phyloP scores from a whole-genome alignment of 1,140 invertebrate genomes.

The Tyrophagus putrescentiae region DNA sequence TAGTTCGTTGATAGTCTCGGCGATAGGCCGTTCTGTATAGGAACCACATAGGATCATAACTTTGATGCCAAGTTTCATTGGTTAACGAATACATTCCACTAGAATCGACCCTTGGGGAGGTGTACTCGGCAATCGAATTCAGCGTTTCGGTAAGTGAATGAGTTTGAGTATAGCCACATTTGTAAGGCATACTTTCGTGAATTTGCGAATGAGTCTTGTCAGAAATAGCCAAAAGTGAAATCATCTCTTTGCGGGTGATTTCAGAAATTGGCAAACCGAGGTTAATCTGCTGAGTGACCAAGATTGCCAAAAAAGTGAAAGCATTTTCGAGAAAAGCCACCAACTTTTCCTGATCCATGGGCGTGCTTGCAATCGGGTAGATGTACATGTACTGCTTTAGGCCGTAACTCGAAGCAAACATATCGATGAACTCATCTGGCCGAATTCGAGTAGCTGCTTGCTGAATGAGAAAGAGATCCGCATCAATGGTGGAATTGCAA shows the following conservation, averaged over 20 bases:
- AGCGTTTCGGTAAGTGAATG: slow-evolving; percentile 59
- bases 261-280: slow-evolving; percentile 59
- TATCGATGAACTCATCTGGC: slow-evolving; percentile 66
- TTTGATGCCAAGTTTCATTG: slow-evolving; percentile 65
- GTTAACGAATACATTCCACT: slow-evolving; percentile 37
- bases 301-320: slow-evolving; percentile 70
- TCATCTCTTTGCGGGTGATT: slow-evolving; percentile 73
- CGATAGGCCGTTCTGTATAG: slow-evolving; percentile 73
- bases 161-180: slow-evolving; percentile 66
- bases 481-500: slow-evolving; percentile 94
- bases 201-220: slow-evolving; percentile 85
- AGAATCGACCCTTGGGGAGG: slow-evolving; percentile 57
- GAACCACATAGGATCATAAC: slow-evolving; percentile 87
- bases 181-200: slow-evolving; percentile 84
- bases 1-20: slow-evolving; percentile 78
- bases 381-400: background rate
- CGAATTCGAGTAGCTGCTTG: slow-evolving; percentile 74
- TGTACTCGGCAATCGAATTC: slow-evolving; percentile 53
- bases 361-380: slow-evolving; percentile 42
- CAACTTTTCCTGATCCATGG: slow-evolving; percentile 53
- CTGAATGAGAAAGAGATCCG: slow-evolving; percentile 83
- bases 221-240: slow-evolving; percentile 72
- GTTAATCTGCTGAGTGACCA: slow-evolving; percentile 79
- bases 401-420: slow-evolving; percentile 28
- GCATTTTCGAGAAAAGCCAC: slow-evolving; percentile 77